Evolutionary conservation across 2,888 invertebrate genomes (phyloP).

Genomic region (Danaus chrysippus): DNA sequence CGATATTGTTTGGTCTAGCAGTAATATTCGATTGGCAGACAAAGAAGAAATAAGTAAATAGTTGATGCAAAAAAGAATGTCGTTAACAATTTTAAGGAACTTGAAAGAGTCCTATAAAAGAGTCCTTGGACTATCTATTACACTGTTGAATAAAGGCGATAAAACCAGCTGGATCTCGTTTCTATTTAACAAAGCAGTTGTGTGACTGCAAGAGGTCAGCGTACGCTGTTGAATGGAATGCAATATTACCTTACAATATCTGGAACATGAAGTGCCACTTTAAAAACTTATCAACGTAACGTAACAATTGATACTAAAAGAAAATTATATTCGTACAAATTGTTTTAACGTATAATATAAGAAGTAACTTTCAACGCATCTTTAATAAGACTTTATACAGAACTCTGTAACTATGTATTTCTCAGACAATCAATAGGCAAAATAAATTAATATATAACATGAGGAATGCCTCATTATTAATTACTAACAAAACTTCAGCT

Average conservation of each 20-base stretch:
- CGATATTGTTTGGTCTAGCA: too few species aligned
- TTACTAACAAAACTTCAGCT: too few species aligned
- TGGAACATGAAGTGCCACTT: constrained; percentile 17
- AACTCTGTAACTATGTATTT: too few species aligned
- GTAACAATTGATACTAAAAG: constrained; percentile 1
- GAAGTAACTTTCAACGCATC: too few species aligned
- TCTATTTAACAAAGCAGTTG: constrained; percentile 37
- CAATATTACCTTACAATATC: constrained; percentile 23
- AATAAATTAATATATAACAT: too few species aligned
- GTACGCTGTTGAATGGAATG: constrained; percentile 31
- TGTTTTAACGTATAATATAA: neutral
- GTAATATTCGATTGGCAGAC: too few species aligned
- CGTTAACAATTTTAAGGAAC: neutral
- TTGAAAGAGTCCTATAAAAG: neutral
- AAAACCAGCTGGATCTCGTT: constrained; percentile 36
- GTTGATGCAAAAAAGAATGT: too few species aligned
- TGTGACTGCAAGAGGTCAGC: constrained; percentile 28
- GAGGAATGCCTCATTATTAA: too few species aligned
- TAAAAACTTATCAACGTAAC: constrained; percentile 14
- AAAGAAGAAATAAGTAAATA: too few species aligned
- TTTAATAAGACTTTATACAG: too few species aligned
- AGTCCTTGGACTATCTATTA: constrained; percentile 25
- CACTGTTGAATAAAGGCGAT: constrained; percentile 35
- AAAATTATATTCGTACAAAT: neutral
- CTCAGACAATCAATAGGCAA: too few species aligned